A percentile compares a stretch with the other conserved stretches of the same genome.
Conservation (phyloP, 2,888 invertebrate genomes). For the Venusia cambrica region DNA sequence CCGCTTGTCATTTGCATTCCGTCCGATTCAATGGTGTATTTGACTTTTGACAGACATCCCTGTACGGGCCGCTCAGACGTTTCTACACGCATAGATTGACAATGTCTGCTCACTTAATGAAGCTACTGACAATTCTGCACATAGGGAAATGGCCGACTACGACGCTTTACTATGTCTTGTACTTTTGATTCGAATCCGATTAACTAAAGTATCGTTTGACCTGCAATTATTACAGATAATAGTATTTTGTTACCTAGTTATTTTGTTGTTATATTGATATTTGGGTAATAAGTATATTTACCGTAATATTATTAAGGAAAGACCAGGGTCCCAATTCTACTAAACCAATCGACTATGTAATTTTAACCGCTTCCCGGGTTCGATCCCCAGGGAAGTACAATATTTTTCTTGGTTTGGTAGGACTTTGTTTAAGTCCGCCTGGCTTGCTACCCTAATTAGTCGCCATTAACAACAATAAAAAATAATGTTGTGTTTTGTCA, state of each 20-base stretch:
- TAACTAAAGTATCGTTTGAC: conserved; percentile 19
- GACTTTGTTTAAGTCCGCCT: no score
- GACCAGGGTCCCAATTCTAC: no score
- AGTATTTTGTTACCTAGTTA: conserved; percentile 9
- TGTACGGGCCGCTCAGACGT: conserved; percentile 44
- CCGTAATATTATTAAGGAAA: no score
- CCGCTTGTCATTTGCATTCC: conserved; percentile 43
- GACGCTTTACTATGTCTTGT: conserved; percentile 15
- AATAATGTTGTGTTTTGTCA: no score
- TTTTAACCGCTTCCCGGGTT: no score
- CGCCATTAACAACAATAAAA: no score
- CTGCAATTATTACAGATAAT: no score
- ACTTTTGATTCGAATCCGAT: conserved; percentile 13
- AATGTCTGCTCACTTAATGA: conserved; percentile 60
- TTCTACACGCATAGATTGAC: conserved; percentile 58
- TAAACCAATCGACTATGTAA: no score
- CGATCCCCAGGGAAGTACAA: no score
- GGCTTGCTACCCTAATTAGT: no score
- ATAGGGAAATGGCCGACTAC: conserved; percentile 37
- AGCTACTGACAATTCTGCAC: conserved; percentile 42
- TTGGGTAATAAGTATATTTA: conserved; percentile 1
- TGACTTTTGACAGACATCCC: conserved; percentile 60
- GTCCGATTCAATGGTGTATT: conserved; percentile 45
- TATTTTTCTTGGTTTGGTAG: no score
- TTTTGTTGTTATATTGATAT: conserved; percentile 5